A percentile compares a stretch with the other conserved stretches of the same genome.
Conservation (phyloP, 2,888 invertebrate genomes). For the Megaustenia siamemsis region DNA sequence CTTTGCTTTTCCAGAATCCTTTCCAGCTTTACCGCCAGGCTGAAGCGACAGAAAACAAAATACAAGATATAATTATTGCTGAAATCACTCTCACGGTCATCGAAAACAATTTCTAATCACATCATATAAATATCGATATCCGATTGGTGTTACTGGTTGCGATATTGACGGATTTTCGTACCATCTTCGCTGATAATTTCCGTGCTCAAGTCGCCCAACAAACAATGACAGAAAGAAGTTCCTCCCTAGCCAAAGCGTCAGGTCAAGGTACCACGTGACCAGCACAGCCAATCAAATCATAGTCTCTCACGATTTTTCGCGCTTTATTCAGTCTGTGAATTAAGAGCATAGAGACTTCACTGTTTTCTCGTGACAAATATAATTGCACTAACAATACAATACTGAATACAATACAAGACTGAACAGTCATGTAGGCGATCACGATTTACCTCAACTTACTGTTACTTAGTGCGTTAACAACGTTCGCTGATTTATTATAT, state of each 20-base stretch:
- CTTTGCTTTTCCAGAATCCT: conserved; percentile 99
- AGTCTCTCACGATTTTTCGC: conserved; percentile 38
- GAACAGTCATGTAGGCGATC: too few relatives aligned
- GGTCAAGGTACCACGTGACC: conserved; percentile 54
- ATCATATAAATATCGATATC: conserved; percentile 24
- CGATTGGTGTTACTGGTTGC: conserved; percentile 47
- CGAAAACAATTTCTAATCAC: conserved; percentile 44
- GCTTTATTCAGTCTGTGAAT: conserved; percentile 46
- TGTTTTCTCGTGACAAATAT: background rate
- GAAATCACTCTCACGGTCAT: background rate
- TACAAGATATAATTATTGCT: conserved; percentile 34
- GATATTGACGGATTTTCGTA: conserved; percentile 56
- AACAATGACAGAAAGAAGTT: conserved; percentile 31
- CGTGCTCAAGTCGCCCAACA: conserved; percentile 19
- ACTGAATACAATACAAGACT: too few relatives aligned
- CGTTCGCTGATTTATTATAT: too few relatives aligned
- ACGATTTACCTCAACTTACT: too few relatives aligned
- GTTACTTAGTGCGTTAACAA: too few relatives aligned
- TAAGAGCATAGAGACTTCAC: too few relatives aligned
- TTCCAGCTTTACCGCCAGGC: conserved; percentile 99
- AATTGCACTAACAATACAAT: too few relatives aligned
- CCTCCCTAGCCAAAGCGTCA: conserved; percentile 41
- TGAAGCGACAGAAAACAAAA: conserved; percentile 64
- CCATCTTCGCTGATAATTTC: conserved; percentile 47
- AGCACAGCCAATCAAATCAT: conserved; percentile 47